A percentile compares a stretch with the other conserved stretches of the same genome.
phyloP scores from a whole-genome alignment of 2,888 invertebrate species.

The Trachelus tabidus region DNA sequence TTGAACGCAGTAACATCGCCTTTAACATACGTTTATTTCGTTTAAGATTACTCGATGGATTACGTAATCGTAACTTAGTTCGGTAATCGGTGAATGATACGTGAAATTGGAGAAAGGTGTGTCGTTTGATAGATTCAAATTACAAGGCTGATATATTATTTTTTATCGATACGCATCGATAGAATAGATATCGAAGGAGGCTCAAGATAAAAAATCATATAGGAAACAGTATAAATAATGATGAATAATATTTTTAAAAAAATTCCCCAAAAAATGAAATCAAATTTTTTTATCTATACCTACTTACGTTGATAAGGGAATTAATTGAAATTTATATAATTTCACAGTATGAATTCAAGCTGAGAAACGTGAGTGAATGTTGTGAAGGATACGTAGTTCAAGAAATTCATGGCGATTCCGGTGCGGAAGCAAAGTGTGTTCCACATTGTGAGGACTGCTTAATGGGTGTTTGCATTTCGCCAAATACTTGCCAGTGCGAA shows the following conservation, averaged over 20 bases:
- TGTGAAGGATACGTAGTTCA: conserved; percentile 80
- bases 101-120: neutral
- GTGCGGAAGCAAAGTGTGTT: conserved; percentile 54
- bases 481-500: conserved; percentile 72
- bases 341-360: conserved; percentile 76
- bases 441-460: conserved; percentile 66
- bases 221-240: neutral
- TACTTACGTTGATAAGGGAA: too few relatives aligned
- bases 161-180: neutral
- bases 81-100: neutral
- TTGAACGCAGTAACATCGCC: neutral
- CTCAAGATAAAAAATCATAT: too few relatives aligned
- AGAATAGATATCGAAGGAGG: neutral
- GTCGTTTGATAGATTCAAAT: neutral
- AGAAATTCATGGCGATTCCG: conserved; percentile 41
- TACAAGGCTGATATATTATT: neutral
- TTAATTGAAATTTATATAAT: neutral
- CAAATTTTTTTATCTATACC: too few relatives aligned
- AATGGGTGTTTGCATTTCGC: conserved; percentile 73
- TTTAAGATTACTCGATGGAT: neutral
- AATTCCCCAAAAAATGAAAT: neutral
- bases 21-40: neutral
- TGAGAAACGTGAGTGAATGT: conserved; percentile 77
- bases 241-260: neutral
- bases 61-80: neutral